These are phyloP conservation scores for Poeciliopsis paucimaculata DNA, from an alignment of 2,797 vertebrate genomes.

Conservation along the genomic window DNA sequence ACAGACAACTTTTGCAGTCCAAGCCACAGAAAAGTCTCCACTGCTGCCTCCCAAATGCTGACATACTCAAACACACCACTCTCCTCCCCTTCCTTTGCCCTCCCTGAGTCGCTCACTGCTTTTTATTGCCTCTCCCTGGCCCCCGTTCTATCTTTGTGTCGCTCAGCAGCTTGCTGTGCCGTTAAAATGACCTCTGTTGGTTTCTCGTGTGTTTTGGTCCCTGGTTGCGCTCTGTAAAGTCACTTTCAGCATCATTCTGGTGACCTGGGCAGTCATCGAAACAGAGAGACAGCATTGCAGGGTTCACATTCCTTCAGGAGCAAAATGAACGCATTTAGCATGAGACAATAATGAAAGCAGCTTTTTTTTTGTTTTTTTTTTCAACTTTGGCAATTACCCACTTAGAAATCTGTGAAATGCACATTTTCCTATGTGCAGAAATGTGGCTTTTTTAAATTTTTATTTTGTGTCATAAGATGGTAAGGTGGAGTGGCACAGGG, in stretches of 20 bases:
- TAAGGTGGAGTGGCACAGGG: background rate
- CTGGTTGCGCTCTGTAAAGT: slow-evolving; percentile 23
- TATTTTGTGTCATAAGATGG: background rate
- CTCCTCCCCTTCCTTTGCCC: slow-evolving; percentile 20
- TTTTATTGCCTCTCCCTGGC: slow-evolving; percentile 20
- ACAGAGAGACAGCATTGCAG: slow-evolving; percentile 18
- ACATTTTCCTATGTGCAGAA: background rate
- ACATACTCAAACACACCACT: slow-evolving; percentile 54
- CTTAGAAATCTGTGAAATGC: slow-evolving; percentile 18
- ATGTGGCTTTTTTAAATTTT: background rate
- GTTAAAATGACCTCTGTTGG: slow-evolving; percentile 37
- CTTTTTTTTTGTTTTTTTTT: too few relatives aligned
- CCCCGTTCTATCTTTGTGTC: slow-evolving; percentile 23
- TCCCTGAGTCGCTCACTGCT: slow-evolving; percentile 19
- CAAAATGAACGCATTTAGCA: slow-evolving; percentile 13
- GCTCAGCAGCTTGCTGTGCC: slow-evolving; percentile 38
- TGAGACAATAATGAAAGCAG: slow-evolving; percentile 4
- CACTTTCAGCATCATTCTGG: slow-evolving; percentile 41
- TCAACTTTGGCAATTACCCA: slow-evolving; percentile 8
- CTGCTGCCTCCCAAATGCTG: slow-evolving; percentile 59
- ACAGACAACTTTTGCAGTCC: slow-evolving; percentile 66
- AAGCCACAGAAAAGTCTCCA: slow-evolving; percentile 56
- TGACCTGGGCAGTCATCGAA: slow-evolving; percentile 10
- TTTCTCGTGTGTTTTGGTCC: slow-evolving; percentile 36
- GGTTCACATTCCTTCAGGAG: slow-evolving; percentile 14